Conservation (phyloP, 2,888 invertebrate species). For the Meandrusa payeni region DNA sequence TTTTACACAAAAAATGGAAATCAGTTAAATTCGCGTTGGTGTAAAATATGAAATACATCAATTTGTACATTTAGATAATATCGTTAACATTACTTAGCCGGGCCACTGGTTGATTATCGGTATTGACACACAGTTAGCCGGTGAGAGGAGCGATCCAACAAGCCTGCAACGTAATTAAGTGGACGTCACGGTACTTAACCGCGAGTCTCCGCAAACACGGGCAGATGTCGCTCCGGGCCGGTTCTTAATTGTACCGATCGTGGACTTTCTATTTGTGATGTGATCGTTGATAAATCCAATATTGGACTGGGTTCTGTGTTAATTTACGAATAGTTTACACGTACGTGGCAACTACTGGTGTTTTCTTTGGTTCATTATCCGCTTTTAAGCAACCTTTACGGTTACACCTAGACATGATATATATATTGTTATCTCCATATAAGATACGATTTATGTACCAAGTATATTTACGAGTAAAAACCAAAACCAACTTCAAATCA, state of each 20-base stretch:
- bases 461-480: too few species aligned
- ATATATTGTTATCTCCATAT: too few species aligned
- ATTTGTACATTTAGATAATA: too few species aligned
- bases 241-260: conserved; percentile 48
- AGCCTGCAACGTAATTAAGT: conserved; percentile 25
- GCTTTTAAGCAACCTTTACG: too few species aligned
- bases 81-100: too few species aligned
- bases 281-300: conserved; percentile 20
- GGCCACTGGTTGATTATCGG: conserved; percentile 21
- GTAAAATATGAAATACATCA: background rate
- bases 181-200: conserved; percentile 56
- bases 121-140: conserved; percentile 37
- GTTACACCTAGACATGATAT: too few species aligned
- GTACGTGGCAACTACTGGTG: background rate
- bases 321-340: conserved; percentile 14
- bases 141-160: conserved; percentile 39
- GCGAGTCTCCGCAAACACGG: conserved; percentile 35
- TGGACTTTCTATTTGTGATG: conserved; percentile 46
- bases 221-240: conserved; percentile 36
- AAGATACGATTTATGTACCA: too few species aligned
- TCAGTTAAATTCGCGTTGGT: too few species aligned
- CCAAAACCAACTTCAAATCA: too few species aligned
- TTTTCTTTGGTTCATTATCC: too few species aligned
- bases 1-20: too few species aligned
- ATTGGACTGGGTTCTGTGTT: conserved; percentile 6